Base-by-base conservation (phyloP, 2,113 vertebrate species). In the Muscicapa adusta region DNA sequence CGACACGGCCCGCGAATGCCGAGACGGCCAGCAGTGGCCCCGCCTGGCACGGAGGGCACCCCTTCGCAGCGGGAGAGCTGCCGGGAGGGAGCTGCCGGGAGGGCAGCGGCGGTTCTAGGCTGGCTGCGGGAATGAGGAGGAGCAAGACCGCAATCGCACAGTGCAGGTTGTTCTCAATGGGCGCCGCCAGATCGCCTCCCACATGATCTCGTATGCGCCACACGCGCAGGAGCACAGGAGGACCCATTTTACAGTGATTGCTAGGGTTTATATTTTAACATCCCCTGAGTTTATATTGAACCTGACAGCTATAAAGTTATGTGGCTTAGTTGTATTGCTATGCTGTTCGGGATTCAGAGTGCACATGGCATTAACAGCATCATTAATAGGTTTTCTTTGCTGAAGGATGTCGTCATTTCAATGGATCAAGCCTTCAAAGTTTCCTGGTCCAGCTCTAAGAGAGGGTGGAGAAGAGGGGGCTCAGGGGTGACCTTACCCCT, bases 91-190 rank as follows among this genome's bases (percentile, higher is more conserved):
- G 40, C 11, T 36, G 86, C 40, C 56, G 5, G 15, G n/a, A 25
- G 13, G 23, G 31, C 45, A 9, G 60, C 15, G 0, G 2, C 1
- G 18, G 6, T 8, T 23, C 43, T 1, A 2, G 54, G 31, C 4
- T 25, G 67, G 51, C 60, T 29, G 61, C 24, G 3, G 38, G 40
- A 5, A 42, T 3, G 26, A 76, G 56, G 22, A 61, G 51, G 24
- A 43, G 74, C 45, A 0, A 54, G 56, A 36, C 88, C 18, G 0
- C 40, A 48, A 73, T 65, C 40, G 28, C 47, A 4, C 9, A 2
- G 58, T 20, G 70, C 18, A 25, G 40, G 42, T 61, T 75, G 16
- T n/a, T 50, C 36, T 20, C 56, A 66, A 63, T 34, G 63, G 25
- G 38, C 13, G 42, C 68, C 54, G 45, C 33, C 71, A 22, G 24